These are phyloP conservation scores for Columba janthina DNA, from an alignment of 2,113 vertebrate genomes.

Conservation along the genomic window DNA sequence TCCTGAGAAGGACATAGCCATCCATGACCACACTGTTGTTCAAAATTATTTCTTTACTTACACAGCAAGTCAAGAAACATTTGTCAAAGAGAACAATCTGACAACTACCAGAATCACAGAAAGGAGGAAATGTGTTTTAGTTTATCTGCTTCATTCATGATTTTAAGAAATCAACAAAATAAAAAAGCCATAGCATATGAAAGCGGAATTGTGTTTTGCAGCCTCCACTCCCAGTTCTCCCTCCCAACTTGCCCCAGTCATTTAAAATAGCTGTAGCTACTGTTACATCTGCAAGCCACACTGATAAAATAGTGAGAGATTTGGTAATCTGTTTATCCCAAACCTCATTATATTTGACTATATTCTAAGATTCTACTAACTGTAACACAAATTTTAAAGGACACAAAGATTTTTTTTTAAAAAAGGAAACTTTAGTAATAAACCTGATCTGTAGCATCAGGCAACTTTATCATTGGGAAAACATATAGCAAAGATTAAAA, in stretches of 20 bases:
- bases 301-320: not conserved
- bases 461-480: not conserved
- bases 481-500: not conserved
- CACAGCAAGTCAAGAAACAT: not conserved
- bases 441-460: not conserved
- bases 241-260: not conserved
- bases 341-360: not conserved
- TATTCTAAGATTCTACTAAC: not conserved
- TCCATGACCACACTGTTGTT: too few species aligned
- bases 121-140: not conserved
- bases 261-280: not conserved
- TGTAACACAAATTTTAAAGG: not conserved
- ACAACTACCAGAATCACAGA: not conserved
- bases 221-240: not conserved
- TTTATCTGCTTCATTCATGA: not conserved
- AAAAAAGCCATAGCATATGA: not conserved
- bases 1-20: too few species aligned
- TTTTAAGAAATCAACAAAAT: not conserved
- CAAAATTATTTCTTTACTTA: not conserved
- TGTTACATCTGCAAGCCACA: not conserved
- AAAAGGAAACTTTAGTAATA: not conserved
- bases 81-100: not conserved
- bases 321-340: not conserved
- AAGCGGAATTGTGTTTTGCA: not conserved
- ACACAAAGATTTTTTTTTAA: too few species aligned